Evolutionary conservation across 2,113 vertebrate genomes (phyloP), one percentile per base, ranked within the genome.

Genomic region (Cryptomyrus ogoouensis): DNA sequence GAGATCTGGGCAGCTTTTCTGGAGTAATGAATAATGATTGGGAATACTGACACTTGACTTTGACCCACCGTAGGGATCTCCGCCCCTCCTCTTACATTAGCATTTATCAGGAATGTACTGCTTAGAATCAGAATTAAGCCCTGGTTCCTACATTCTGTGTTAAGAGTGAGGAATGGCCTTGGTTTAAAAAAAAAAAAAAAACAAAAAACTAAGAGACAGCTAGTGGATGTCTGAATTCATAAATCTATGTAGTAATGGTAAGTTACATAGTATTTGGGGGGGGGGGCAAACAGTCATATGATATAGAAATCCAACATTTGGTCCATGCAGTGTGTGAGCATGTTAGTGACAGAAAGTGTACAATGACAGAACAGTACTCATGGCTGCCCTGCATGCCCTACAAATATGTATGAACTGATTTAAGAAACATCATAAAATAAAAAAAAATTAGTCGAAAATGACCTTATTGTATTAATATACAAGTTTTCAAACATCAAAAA

Each of bases 31-130:
- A 42, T 42, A 80, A 39, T 80, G 5, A 80, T 80, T 42, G 35
- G 31, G 74, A 80, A 80, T 42, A 80, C n/a, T 80, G 74, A 80
- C 74, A 80, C 74, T 70, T 70, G n/a, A 70, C 62, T 70, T 70
- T 31, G n/a, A 31, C 62, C 62, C n/a, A 70, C 62, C 10, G 9
- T 70, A 70, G n/a, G 62, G 62, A 70, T 70, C 10, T 13, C 2
- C 10, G 3, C 9, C 8, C 27, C 27, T 27, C n/a, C 3, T 31
- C 62, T 31, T 70, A 31, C 62, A 70, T 13, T 31, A 70, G 62
- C 10, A 70, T 27, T 70, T 70, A 70, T 70, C 24, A 12, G n/a
- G 62, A 66, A 66, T 66, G 9, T 27, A 66, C n/a, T 27, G 62
- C 62, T 80, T 42, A 80, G 35, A 80, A 39, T 80, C 35, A 80